Conservation (phyloP, 2,113 vertebrate genomes). For the Riparia riparia region DNA sequence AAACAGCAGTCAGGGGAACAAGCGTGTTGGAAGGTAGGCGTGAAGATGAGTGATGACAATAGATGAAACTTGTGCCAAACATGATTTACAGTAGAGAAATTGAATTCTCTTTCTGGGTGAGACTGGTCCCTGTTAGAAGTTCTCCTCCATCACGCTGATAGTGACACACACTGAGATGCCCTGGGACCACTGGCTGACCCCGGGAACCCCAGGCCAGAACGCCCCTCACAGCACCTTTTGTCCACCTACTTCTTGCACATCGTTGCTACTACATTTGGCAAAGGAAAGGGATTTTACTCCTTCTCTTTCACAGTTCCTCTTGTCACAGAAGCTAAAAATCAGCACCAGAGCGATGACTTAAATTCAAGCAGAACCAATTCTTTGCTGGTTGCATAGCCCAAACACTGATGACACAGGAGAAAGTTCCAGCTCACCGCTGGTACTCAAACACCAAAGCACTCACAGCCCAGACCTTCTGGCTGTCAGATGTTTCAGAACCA, state of each 20-base stretch:
- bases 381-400: neutral
- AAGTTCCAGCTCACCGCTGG: neutral
- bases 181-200: accelerated
- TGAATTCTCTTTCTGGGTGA: neutral
- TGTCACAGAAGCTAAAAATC: neutral
- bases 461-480: neutral
- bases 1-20: neutral
- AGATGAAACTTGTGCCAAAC: neutral
- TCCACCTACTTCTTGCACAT: neutral
- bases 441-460: neutral
- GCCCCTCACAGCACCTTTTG: neutral
- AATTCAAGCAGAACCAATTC: neutral
- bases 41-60: neutral
- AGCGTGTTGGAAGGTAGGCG: neutral
- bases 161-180: accelerated
- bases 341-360: neutral
- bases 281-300: neutral
- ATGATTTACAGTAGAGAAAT: neutral
- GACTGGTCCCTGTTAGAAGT: neutral
- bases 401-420: neutral
- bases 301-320: neutral
- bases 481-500: neutral
- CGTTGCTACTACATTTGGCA: neutral
- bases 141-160: neutral
- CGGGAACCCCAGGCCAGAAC: neutral